Base-by-base conservation (phyloP, 2,797 vertebrate genomes). In the Pogoniulus pusillus region DNA sequence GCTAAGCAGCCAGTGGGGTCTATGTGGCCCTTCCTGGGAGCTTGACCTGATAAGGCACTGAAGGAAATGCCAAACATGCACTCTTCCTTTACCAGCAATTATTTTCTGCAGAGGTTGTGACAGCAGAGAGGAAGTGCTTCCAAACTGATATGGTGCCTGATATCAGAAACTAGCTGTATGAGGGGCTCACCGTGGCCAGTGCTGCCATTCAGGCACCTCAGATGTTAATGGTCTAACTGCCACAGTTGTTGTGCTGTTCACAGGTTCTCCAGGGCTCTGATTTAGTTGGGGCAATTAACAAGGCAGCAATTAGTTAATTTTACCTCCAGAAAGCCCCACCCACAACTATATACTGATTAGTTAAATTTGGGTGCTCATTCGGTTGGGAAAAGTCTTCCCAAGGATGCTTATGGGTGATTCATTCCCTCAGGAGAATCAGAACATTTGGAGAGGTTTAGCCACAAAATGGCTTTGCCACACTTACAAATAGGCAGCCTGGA, bases 61-160 rank as follows among this genome's bases (percentile, higher is more conserved):
- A n/a, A 84, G 71, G 64, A 94, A 9, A 64, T 15, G 29, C 75
- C 0, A 0, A 85, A 65, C 23, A 3, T 9, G 3, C 0, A 0
- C 16, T 87, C 26, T 79, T 58, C 72, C n/a, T 85, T 85, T 30
- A 3, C 35, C 27, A 66, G 72, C 37, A 34, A 10, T 43, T 71
- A 24, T 30, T 89, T 89, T 65, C 79, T 45, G 59, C 71, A 82
- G 83, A 82, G 84, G 55, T n/a, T 72, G 47, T 79, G 59, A 63
- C 65, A 90, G 27, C 2, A 3, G 32, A 73, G 47, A 51, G 53
- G 53, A 72, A 8, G 37, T 41, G 34, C 55, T 75, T 87, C 77
- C 34, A 65, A 62, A 51, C 41, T 65, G 51, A 80, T 84, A 75
- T 4, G 51, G 47, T 3, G 14, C 41, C 47, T 4, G 1, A 6